Base-by-base conservation (phyloP, 2,113 vertebrate genomes). In the Tyrannus savana region DNA sequence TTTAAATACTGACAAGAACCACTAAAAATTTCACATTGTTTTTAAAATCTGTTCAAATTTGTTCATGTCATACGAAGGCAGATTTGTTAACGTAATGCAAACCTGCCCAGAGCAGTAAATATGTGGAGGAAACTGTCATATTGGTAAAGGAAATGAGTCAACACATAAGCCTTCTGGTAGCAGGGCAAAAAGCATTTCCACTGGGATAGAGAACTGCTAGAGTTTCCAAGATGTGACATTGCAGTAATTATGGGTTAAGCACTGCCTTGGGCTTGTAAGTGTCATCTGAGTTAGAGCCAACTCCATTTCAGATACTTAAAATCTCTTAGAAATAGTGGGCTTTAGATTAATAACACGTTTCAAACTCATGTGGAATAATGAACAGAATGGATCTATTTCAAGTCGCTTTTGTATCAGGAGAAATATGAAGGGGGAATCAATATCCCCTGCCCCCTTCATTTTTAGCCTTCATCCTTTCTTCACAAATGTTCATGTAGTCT, bases 161-260 rank as follows among this genome's bases (percentile, higher is more conserved):
- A 99, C 98, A 98, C 97, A 97, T 97, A 98, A 98, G 97, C 92
- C 97, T 97, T 97, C 96, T 62, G 93, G 97, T 96, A 97, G 95
- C 95, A 97, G 98, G 98, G 98, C 95, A 98, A 98, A 92, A 98
- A 96, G 88, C 97, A 97, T 98, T 98, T 98, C 98, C 98, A 98
- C 96, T 98, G 98, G 98, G 98, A 99, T 89, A 97, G 93, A 97
- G 98, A 98, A 98, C 95, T 97, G 98, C 98, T 99, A 98, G 98
- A 97, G 97, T 99, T 99, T 99, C 99, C 98, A 98, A 98, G 97
- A 97, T 96, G 98, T 98, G 98, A 99, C 98, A 98, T 53, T 97
- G 97, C 97, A 97, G 97, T 98, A 99, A 99, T 99, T 99, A 99
- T 87, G 96, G 99, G 99, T 99, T 99, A 99, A 99, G 98, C 98